phyloP scores from a whole-genome alignment of 2,888 invertebrate genomes.

The Leptogaster cylindrica region DNA sequence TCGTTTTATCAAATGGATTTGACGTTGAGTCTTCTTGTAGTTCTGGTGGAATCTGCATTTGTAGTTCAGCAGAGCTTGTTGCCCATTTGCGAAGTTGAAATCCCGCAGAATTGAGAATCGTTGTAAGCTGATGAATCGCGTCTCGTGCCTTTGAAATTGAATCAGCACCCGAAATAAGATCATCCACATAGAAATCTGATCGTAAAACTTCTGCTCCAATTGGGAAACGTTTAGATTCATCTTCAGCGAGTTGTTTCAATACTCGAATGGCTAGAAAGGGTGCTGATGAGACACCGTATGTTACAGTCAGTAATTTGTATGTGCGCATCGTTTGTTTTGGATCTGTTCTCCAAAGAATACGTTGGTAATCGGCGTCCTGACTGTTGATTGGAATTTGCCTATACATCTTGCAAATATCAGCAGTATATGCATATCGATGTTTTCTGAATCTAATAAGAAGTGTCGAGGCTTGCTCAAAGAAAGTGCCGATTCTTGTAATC shows the following conservation, averaged over 20 bases:
- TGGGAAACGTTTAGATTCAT: neutral
- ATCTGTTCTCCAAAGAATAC: neutral
- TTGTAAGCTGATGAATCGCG: neutral
- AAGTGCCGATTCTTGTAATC: too few relatives aligned
- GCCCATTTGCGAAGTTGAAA: slow-evolving; percentile 4
- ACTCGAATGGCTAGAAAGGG: slow-evolving; percentile 1
- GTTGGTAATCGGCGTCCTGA: neutral
- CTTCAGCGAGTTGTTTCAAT: neutral
- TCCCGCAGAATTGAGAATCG: neutral
- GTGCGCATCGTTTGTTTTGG: neutral
- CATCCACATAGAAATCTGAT: neutral
- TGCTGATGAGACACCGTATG: slow-evolving; percentile 1
- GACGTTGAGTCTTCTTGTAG: neutral
- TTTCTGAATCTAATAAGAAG: neutral
- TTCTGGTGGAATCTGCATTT: neutral
- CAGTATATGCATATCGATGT: too few relatives aligned
- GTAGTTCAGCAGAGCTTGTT: neutral
- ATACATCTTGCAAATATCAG: neutral
- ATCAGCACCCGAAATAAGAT: too few relatives aligned
- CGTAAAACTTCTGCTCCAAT: neutral
- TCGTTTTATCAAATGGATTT: neutral
- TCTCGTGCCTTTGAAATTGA: too few relatives aligned
- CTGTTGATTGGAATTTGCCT: neutral
- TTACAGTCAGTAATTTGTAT: neutral
- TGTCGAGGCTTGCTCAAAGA: too few relatives aligned